phyloP scores from a whole-genome alignment of 2,888 invertebrate species.

The Eupsilia transversa region DNA sequence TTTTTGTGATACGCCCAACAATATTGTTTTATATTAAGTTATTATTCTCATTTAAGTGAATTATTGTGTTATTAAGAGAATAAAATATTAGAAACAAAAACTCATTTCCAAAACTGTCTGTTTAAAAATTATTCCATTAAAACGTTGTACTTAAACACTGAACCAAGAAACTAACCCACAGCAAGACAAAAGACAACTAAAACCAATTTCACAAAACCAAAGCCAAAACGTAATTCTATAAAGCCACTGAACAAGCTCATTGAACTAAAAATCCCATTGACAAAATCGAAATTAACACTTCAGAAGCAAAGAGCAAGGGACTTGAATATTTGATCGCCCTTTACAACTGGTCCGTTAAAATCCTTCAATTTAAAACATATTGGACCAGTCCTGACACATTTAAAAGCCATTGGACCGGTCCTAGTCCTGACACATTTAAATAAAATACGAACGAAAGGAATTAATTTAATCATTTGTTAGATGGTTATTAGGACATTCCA shows the following conservation, averaged over 20 bases:
- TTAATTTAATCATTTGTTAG: conserved; percentile 38
- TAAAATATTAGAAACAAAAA: not conserved
- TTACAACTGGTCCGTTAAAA: conserved; percentile 54
- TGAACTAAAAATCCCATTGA: conserved; percentile 37
- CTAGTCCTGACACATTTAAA: conserved; percentile 16
- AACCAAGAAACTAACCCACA: not conserved
- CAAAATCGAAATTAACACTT: conserved; percentile 54
- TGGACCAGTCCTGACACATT: conserved; percentile 35
- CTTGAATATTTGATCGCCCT: conserved; percentile 60
- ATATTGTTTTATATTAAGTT: too few relatives aligned
- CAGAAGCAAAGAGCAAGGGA: conserved; percentile 46
- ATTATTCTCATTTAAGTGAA: too few relatives aligned
- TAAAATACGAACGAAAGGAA: not conserved
- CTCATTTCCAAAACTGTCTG: not conserved
- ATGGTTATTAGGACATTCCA: not conserved
- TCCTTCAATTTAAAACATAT: conserved; percentile 56
- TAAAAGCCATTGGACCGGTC: conserved; percentile 43
- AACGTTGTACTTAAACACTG: not conserved
- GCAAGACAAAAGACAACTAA: not conserved
- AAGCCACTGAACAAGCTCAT: conserved; percentile 38
- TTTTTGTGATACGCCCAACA: too few relatives aligned
- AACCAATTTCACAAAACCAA: conserved; percentile 1
- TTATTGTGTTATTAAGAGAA: too few relatives aligned
- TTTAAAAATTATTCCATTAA: not conserved
- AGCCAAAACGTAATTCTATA: conserved; percentile 7